Evolutionary conservation across 1,140 invertebrate genomes (phyloP), one percentile per base, ranked within the genome.

Genomic region (Pseudomyrmex gracilis): DNA sequence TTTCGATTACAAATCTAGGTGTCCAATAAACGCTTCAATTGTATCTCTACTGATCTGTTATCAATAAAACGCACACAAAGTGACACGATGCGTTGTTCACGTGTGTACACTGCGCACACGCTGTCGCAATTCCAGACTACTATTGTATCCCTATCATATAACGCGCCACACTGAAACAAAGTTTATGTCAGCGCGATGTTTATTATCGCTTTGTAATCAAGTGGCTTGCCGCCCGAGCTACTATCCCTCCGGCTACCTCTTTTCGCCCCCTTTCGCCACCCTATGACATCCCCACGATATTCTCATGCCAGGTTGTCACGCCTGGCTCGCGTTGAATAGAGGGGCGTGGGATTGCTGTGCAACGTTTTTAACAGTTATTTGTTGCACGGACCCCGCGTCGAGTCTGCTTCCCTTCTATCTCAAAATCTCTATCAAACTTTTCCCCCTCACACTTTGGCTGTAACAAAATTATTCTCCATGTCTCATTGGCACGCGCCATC

Each of bases 291-390:
- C 60, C 60, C 77, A 82, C 74, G 90, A 91, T 34, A 34, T 92
- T 91, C 88, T 93, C 93, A 90, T 93, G 90, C 87, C 90, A 76
- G 86, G 89, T 89, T 93, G 91, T 92, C 91, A 90, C 89, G 88
- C 84, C 85, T 12, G 58, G 58, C 57, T 82, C 74, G 84, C 71
- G 77, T 67, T 64, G 17, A 34, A 51, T 58, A 34, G 57, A 66
- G 70, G 82, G 57, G 78, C 66, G 77, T 73, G 73, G 82, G 88
- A 82, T 94, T 92, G 92, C 89, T 89, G 88, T 74, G 87, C 85
- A 87, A 66, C 91, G 91, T 93, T 94, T 93, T 93, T 94, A 94
- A 94, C 92, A 91, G 92, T 94, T 94, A 94, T 94, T 94, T 94
- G 93, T 94, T 93, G 93, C 90, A 86, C 85, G 83, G 51, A 85